Base-by-base conservation (phyloP, 1,140 invertebrate genomes). In the Gonatopus flavifemur region DNA sequence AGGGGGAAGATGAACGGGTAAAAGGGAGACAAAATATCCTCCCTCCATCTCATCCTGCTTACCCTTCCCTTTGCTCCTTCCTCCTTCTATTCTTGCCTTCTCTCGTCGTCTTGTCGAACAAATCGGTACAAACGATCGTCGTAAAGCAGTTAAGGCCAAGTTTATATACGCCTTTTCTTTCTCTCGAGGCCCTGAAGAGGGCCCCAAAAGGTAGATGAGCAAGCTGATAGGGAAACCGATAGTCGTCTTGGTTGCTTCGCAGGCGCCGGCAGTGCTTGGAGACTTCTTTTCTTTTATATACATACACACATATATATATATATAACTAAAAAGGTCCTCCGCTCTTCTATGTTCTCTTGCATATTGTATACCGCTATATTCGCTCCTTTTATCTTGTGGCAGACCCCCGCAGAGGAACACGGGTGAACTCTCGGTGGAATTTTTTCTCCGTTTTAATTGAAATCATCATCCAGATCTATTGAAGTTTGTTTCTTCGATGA, bases 91-190 rank as follows among this genome's bases (percentile, higher is more conserved):
- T 6, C 12, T 2, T 33, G 12, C 31, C 25, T 7, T 36, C 31
- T 40, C 18, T 35, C 18, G 24, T 48, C 39, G 49, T 64, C 69
- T 76, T 76, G 75, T 78, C 72, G 72, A 78, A 78, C 75, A 76
- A 78, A 78, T 78, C 76, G 74, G 73, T 78, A 78, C 76, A 78
- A 78, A 77, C 74, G 76, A 78, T 78, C 76, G 74, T 78, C 73
- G 76, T 78, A 77, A 78, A 78, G 69, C 73, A 76, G 72, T 77
- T 76, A 76, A 70, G 73, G 59, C 55, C 58, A 64, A 63, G 64
- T 73, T 72, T 76, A 74, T 73, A 71, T 70, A 66, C 67, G 65
- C 58, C 62, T 67, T 59, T 68, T 62, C 55, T 57, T 52, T 59
- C 56, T 46, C 13, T 35, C 44, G 55, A 35, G 55, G 37, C 49